Percentiles rank a stretch among this genome's conserved stretches.
phyloP scores from a whole-genome alignment of 2,888 invertebrate genomes.

The Slavum lentiscoides region DNA sequence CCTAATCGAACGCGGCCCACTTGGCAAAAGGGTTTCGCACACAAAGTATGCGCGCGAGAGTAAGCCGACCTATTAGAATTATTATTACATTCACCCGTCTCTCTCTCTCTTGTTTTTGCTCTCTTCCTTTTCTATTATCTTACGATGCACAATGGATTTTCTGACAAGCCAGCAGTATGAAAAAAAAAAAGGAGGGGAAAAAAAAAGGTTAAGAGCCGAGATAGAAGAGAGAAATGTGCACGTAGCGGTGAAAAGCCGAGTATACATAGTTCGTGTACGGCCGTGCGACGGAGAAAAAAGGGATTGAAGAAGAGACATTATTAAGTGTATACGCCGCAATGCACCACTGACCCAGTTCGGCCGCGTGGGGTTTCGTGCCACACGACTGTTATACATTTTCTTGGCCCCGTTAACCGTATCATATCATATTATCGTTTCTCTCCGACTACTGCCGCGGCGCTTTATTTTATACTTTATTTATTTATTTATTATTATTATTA shows the following conservation, averaged over 20 bases:
- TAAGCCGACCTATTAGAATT: slow-evolving; percentile 14
- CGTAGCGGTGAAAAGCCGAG: too few species aligned
- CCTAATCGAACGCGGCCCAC: slow-evolving; percentile 50
- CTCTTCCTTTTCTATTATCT: not conserved
- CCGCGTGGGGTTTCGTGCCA: slow-evolving; percentile 48
- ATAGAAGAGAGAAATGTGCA: not conserved
- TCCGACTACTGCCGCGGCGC: not conserved
- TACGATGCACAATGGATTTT: slow-evolving; percentile 31
- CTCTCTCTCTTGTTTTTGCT: not conserved
- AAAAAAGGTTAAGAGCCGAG: not conserved
- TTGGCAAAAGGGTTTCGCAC: slow-evolving; percentile 33
- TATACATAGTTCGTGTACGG: not conserved
- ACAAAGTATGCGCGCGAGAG: slow-evolving; percentile 31
- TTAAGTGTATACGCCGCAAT: slow-evolving; percentile 40
- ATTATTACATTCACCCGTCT: slow-evolving; percentile 34
- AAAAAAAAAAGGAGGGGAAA: not conserved
- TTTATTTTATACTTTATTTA: not conserved
- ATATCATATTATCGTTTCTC: not conserved
- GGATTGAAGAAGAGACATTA: slow-evolving; percentile 23
- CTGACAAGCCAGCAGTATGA: not conserved
- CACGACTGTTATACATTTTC: not conserved
- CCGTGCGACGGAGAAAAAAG: not conserved
- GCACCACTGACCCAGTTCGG: slow-evolving; percentile 51
- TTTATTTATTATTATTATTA: slow-evolving; percentile 8
- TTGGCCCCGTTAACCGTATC: slow-evolving; percentile 26